phyloP scores from a whole-genome alignment of 2,113 vertebrate species.

The Microcebus jonahi region DNA sequence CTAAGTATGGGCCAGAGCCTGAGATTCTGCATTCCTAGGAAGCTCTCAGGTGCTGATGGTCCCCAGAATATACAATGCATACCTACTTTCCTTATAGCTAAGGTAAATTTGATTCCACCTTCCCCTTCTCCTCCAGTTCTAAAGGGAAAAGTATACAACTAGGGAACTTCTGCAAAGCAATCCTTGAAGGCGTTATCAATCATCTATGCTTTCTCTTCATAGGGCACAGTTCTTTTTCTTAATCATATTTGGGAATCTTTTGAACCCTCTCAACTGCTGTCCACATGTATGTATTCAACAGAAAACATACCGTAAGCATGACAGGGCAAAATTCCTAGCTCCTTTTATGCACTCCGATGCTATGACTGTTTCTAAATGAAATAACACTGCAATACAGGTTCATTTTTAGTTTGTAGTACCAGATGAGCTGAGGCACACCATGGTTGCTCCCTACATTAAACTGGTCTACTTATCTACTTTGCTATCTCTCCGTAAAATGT shows the following conservation, averaged over 20 bases:
- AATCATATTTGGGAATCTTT: background rate
- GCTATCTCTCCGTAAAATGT: constrained; percentile 36
- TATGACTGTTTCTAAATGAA: background rate
- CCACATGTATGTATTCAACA: background rate
- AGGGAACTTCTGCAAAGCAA: background rate
- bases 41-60: background rate
- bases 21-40: background rate
- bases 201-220: background rate
- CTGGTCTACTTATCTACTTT: background rate
- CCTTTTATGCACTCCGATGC: background rate
- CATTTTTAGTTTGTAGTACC: constrained; percentile 7
- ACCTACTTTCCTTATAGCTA: background rate
- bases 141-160: background rate
- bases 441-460: background rate
- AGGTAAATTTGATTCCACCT: background rate
- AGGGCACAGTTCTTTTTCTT: background rate
- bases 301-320: background rate
- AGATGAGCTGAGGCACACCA: background rate
- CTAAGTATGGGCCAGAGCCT: background rate
- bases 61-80: background rate
- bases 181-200: background rate
- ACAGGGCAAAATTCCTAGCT: background rate
- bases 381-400: background rate
- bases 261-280: background rate
- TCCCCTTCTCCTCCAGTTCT: background rate